A percentile compares a stretch with the other conserved stretches of the same genome.
These are phyloP conservation scores for Procambarus clarkii DNA, from an alignment of 1,140 invertebrate genomes.

Conservation along the genomic window DNA sequence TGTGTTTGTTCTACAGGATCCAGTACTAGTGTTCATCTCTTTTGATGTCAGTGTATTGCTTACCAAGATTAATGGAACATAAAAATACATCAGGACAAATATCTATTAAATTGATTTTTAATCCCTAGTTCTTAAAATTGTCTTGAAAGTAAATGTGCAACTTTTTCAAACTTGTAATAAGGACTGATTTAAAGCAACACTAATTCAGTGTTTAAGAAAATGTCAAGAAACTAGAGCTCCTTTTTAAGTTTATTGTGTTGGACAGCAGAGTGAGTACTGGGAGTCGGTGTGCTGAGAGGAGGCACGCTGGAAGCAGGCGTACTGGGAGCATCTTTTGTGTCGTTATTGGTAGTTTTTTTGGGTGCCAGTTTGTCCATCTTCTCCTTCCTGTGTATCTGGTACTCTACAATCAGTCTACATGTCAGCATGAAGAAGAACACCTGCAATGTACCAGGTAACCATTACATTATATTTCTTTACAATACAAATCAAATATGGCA, in stretches of 20 bases:
- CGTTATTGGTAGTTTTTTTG: constrained; percentile 19
- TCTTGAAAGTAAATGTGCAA: not conserved
- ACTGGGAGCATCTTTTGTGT: not conserved
- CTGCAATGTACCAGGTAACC: constrained; percentile 81
- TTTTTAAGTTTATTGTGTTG: constrained; percentile 16
- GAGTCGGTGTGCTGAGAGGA: too few relatives aligned
- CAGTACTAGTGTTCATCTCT: not conserved
- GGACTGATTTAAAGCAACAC: not conserved
- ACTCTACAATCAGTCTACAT: constrained; percentile 90
- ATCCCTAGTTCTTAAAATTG: not conserved
- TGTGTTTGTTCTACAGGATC: not conserved
- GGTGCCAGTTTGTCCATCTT: constrained; percentile 33
- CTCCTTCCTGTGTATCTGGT: constrained; percentile 78
- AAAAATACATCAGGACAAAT: not conserved
- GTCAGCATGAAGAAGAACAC: constrained; percentile 97
- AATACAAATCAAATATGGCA: too few relatives aligned
- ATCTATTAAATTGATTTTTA: not conserved
- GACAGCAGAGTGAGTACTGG: not conserved
- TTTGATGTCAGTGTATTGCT: not conserved
- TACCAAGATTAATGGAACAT: not conserved
- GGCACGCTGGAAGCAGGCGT: not conserved
- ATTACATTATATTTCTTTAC: too few relatives aligned
- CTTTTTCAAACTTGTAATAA: not conserved
- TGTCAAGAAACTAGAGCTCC: constrained; percentile 21
- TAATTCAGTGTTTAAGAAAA: not conserved